Evolutionary conservation across 2,888 invertebrate genomes (phyloP).

Genomic region (Stenoptilia bipunctidactyla): DNA sequence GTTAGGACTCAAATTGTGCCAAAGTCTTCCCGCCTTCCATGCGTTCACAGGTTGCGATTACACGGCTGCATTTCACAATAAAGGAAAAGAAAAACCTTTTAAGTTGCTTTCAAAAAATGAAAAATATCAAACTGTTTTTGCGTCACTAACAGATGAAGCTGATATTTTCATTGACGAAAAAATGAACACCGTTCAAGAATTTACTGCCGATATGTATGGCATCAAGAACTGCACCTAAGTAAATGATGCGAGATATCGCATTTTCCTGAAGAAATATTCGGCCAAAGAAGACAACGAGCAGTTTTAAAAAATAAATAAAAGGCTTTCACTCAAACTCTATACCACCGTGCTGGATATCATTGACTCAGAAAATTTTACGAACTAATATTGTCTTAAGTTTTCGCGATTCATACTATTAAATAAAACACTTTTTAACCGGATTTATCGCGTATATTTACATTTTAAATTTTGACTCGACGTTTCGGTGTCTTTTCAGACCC

Average conservation of each 20-base stretch:
- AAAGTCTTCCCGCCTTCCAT: slow-evolving; percentile 15
- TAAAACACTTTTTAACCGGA: no score
- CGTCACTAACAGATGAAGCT: slow-evolving; percentile 21
- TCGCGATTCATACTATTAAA: no score
- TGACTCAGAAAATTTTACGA: slow-evolving; percentile 5
- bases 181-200: slow-evolving; percentile 25
- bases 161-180: slow-evolving; percentile 21
- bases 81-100: slow-evolving; percentile 22
- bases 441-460: no score
- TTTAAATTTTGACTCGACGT: no score
- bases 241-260: slow-evolving; percentile 24
- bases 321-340: slow-evolving; percentile 4
- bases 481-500: no score
- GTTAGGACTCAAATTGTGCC: slow-evolving; percentile 10
- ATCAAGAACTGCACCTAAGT: slow-evolving; percentile 21
- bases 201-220: slow-evolving; percentile 25
- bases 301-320: slow-evolving; percentile 17
- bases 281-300: slow-evolving; percentile 21
- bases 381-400: slow-evolving; percentile 6
- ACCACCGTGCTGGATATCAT: slow-evolving; percentile 6
- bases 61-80: slow-evolving; percentile 19
- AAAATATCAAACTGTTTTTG: slow-evolving; percentile 23
- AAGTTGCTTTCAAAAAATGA: slow-evolving; percentile 22
- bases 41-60: slow-evolving; percentile 15
- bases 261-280: slow-evolving; percentile 23